Conservation (phyloP, 2,797 vertebrate species). For the Leptodactylus fallax region DNA sequence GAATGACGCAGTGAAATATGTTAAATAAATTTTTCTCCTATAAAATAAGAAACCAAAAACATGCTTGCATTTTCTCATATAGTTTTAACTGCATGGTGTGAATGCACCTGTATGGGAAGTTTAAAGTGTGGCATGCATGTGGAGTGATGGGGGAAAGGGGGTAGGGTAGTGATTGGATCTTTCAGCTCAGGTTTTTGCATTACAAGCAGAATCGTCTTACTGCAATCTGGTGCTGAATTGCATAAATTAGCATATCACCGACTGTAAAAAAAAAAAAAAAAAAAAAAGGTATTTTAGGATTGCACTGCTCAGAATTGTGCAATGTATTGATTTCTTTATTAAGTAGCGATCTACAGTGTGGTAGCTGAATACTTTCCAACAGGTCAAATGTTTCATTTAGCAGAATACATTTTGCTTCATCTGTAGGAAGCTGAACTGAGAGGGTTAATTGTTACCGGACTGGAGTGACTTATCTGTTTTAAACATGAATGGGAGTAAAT, state of each 20-base stretch:
- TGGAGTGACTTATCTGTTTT: too few relatives aligned
- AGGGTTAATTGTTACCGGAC: too few relatives aligned
- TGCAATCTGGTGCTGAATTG: slow-evolving; percentile 25
- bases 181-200: slow-evolving; percentile 18
- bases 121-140: background rate
- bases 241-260: background rate
- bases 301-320: slow-evolving; percentile 4
- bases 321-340: background rate
- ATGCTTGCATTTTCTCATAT: too few relatives aligned
- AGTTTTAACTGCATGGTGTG: too few relatives aligned
- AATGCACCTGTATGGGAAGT: too few relatives aligned
- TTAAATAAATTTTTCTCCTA: too few relatives aligned
- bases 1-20: too few relatives aligned
- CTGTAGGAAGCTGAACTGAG: too few relatives aligned
- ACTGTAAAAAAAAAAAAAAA: background rate
- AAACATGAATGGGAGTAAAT: too few relatives aligned
- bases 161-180: background rate
- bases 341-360: background rate
- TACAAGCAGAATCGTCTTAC: slow-evolving; percentile 14
- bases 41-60: too few relatives aligned
- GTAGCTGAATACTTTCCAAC: background rate
- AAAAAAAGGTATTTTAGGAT: background rate
- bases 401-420: too few relatives aligned
- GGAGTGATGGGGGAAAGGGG: background rate
- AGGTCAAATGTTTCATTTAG: background rate